Percentiles rank a stretch among this genome's conserved stretches.
Conservation (phyloP, 2,113 vertebrate genomes). For the Chaetura pelagica region DNA sequence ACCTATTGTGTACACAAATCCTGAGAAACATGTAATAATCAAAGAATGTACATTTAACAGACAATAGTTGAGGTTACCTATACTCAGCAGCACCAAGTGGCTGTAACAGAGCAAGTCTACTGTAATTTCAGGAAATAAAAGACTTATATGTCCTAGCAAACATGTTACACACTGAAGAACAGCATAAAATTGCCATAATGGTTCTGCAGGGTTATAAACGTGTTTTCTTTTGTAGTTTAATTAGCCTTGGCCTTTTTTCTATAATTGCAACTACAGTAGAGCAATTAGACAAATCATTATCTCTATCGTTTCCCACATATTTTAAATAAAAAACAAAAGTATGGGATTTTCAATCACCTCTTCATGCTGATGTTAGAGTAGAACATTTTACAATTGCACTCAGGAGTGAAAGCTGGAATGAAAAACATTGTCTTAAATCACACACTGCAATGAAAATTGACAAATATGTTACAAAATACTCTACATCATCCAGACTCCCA, state of each 20-base stretch:
- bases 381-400: neutral
- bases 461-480: neutral
- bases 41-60: conserved; percentile 61
- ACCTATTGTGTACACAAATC: conserved; percentile 6
- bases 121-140: conserved; percentile 58
- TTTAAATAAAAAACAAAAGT: conserved; percentile 41
- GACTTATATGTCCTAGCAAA: conserved; percentile 68
- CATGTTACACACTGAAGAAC: conserved; percentile 54
- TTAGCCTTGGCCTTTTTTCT: conserved; percentile 78
- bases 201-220: conserved; percentile 66
- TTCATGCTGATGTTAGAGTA: neutral
- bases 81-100: conserved; percentile 51
- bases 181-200: conserved; percentile 73
- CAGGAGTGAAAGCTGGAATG: neutral
- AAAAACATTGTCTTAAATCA: neutral
- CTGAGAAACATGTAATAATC: conserved; percentile 21
- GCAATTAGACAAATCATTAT: conserved; percentile 71
- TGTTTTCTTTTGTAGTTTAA: conserved; percentile 72
- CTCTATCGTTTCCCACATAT: neutral
- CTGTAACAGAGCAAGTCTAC: conserved; percentile 38
- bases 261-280: conserved; percentile 71
- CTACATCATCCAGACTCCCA: neutral
- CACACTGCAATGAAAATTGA: neutral
- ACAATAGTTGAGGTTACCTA: conserved; percentile 60
- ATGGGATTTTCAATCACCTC: conserved; percentile 22